Conservation (phyloP, 2,113 vertebrate species). For the Salvelinus sp. region DNA sequence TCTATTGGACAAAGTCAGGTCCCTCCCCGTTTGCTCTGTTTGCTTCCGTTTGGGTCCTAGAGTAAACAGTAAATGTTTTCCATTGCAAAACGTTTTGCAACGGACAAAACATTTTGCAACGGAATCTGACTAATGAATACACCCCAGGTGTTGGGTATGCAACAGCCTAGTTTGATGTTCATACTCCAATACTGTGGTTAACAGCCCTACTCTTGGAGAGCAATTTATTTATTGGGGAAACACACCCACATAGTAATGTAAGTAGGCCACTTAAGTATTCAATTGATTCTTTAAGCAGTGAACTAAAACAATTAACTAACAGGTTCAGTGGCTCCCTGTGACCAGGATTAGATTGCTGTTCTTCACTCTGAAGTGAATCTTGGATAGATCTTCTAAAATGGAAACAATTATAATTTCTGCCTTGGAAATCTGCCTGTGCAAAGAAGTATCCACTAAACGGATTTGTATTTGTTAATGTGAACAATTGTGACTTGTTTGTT, state of each 20-base stretch:
- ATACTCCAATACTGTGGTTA: not conserved
- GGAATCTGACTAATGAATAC: too few species aligned
- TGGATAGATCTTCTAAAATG: too few species aligned
- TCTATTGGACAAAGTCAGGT: too few species aligned
- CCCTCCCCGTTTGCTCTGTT: too few species aligned
- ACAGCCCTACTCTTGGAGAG: not conserved
- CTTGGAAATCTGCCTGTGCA: not conserved
- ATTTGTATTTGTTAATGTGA: not conserved
- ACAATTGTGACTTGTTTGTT: not conserved
- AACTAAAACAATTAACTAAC: not conserved
- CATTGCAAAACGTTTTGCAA: too few species aligned
- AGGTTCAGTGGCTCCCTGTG: not conserved
- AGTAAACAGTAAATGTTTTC: too few species aligned
- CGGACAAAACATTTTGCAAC: too few species aligned
- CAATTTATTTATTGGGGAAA: not conserved
- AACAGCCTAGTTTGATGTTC: not conserved
- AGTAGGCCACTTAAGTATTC: not conserved
- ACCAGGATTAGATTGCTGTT: not conserved
- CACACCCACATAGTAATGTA: not conserved
- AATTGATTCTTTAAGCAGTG: not conserved
- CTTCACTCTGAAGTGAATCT: too few species aligned
- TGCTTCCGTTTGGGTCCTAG: too few species aligned
- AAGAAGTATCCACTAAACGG: too few species aligned
- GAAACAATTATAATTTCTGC: not conserved
- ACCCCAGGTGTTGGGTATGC: too few species aligned